A percentile compares a stretch with the other conserved stretches of the same genome.
These are phyloP conservation scores for Pseudochirops corinnae DNA, from an alignment of 2,797 vertebrate species.

Conservation along the genomic window DNA sequence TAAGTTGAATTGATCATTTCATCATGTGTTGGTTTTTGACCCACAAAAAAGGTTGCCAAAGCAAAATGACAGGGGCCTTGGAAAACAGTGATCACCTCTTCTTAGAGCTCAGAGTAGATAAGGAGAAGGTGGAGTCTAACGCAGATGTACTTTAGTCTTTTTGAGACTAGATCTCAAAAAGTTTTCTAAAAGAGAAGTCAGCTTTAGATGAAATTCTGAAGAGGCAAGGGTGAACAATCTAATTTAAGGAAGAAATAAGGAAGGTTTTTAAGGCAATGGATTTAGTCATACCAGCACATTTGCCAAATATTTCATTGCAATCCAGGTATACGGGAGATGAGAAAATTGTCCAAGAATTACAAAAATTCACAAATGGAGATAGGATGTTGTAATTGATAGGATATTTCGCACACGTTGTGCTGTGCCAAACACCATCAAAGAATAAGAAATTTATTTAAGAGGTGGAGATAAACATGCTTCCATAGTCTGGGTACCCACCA, in stretches of 20 bases:
- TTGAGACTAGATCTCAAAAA: background rate
- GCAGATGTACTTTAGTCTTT: background rate
- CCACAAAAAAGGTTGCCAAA: background rate
- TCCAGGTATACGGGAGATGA: background rate
- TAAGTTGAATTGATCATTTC: conserved; percentile 12
- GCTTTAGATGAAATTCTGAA: background rate
- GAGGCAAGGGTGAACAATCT: background rate
- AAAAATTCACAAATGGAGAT: background rate
- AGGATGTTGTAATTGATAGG: no score
- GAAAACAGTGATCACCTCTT: background rate
- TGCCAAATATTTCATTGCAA: background rate
- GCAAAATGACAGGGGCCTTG: background rate
- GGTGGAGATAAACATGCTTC: background rate
- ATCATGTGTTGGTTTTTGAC: conserved; percentile 41
- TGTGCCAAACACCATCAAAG: background rate
- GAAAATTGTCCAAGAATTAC: background rate
- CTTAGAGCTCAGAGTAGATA: background rate
- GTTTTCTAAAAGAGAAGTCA: background rate
- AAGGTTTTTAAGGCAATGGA: background rate
- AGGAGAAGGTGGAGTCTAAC: background rate
- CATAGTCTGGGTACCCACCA: background rate
- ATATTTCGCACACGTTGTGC: background rate
- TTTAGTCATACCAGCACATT: background rate
- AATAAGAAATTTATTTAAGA: background rate
- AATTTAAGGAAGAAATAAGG: background rate